Evolutionary conservation across 1,140 invertebrate species (phyloP).

Genomic region (Zaprionus taronus): DNA sequence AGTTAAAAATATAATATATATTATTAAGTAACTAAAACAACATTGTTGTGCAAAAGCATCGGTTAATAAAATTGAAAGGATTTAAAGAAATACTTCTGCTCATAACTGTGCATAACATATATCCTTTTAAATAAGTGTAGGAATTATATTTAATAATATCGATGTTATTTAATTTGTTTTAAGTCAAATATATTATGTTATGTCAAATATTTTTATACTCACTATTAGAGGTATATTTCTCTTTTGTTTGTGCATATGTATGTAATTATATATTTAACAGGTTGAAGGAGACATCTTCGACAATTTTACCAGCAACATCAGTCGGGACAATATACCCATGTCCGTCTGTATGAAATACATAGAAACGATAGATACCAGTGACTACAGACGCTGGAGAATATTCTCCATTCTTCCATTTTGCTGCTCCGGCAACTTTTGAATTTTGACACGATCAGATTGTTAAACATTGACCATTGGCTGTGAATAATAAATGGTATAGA

Average conservation of each 20-base stretch:
- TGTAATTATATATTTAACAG: background rate
- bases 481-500: background rate
- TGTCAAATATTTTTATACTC: background rate
- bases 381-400: background rate
- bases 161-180: constrained; percentile 2
- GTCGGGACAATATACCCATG: background rate
- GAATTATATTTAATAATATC: background rate
- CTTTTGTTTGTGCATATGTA: background rate
- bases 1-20: background rate
- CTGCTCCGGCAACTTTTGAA: background rate
- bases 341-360: background rate
- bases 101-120: background rate
- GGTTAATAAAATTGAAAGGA: background rate
- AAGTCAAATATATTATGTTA: background rate
- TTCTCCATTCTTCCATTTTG: background rate
- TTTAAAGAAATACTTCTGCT: background rate
- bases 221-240: background rate
- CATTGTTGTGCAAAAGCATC: background rate
- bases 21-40: background rate
- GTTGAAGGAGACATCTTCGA: constrained; percentile 7
- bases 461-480: background rate
- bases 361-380: too few relatives aligned
- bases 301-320: background rate
- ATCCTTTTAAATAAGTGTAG: background rate
- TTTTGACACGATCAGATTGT: background rate